Evolutionary conservation across 2,888 invertebrate species (phyloP), one percentile per base, ranked within the genome.

Genomic region (Lasioglossum figueresi): DNA sequence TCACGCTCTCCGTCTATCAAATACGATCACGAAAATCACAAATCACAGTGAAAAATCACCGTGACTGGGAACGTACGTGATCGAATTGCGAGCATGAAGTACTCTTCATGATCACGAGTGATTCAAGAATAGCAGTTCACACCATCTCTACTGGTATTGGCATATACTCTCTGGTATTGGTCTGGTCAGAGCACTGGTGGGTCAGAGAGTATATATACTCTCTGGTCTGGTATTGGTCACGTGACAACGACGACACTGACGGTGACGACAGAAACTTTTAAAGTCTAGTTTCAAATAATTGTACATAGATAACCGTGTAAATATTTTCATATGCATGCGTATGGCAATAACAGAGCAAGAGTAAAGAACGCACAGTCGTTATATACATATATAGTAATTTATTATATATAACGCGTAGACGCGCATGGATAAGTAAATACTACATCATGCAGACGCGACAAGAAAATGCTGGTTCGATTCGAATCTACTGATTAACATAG

Each of bases 401-500:
- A 56, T 12, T 31, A 63, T 4, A 40, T 37, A 31, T 31, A 31
- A 56, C n/a, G 56, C 3, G n/a, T 45, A 14, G 12, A 59, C 1
- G 14, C 19, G 37, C 23, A 27, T 52, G 59, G n/a, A 16, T 80
- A 1, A 23, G 37, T 43, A n/a, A 19, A 16, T 56, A 56, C 2
- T 12, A 56, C n/a, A 12, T 56, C 14, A 45, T 31, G 12, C 4
- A 45, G 1, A 37, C 19, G 23, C 1, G 66, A 14, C 68, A n/a
- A 37, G 70, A 63, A 80, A 43, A 48, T 52, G 76, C n/a, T 16
- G 52, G 14, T 70, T 77, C 59, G 71, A 80, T 63, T 79, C 14
- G 16, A 76, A 59, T 59, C 37, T 76, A 85, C 82, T 87, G 87
- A 87, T 83, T 74, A 85, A 80, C 87, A 85, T 87, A 87, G 87